These are phyloP conservation scores for Polypedilum vanderplanki DNA, from an alignment of 1,140 invertebrate genomes.

Conservation along the genomic window DNA sequence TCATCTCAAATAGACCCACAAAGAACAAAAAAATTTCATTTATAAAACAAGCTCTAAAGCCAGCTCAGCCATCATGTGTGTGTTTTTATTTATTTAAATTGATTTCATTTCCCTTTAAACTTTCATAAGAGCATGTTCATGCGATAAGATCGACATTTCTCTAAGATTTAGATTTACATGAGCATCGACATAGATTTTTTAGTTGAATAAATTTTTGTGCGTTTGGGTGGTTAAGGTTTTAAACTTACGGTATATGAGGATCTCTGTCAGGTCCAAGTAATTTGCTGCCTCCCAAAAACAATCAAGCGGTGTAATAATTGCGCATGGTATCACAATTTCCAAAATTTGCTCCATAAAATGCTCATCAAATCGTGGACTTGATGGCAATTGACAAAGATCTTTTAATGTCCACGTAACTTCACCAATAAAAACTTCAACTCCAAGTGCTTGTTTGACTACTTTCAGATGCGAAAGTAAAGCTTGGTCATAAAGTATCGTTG, in stretches of 20 bases:
- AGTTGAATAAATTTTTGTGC: too few species aligned
- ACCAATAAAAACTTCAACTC: slow-evolving; percentile 82
- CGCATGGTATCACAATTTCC: slow-evolving; percentile 88
- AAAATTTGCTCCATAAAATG: slow-evolving; percentile 81
- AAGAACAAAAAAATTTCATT: too few species aligned
- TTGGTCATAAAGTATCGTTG: slow-evolving; percentile 65
- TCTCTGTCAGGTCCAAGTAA: slow-evolving; percentile 83
- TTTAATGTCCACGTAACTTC: slow-evolving; percentile 87
- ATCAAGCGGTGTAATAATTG: slow-evolving; percentile 94
- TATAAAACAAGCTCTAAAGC: too few species aligned
- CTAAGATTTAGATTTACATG: too few species aligned
- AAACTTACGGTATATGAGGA: slow-evolving; percentile 84
- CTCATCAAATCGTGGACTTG: slow-evolving; percentile 79
- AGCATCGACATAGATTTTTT: too few species aligned
- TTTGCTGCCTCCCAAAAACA: slow-evolving; percentile 99
- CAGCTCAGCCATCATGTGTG: too few species aligned
- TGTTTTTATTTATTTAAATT: too few species aligned
- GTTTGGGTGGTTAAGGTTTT: background rate
- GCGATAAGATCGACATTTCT: too few species aligned
- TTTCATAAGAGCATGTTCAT: too few species aligned
- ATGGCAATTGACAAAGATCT: slow-evolving; percentile 83
- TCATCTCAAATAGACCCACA: too few species aligned
- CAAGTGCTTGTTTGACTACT: slow-evolving; percentile 71
- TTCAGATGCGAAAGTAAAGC: slow-evolving; percentile 68
- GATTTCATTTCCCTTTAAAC: too few species aligned